These are phyloP conservation scores for Boloria selene DNA, from an alignment of 2,888 invertebrate species.

Conservation along the genomic window DNA sequence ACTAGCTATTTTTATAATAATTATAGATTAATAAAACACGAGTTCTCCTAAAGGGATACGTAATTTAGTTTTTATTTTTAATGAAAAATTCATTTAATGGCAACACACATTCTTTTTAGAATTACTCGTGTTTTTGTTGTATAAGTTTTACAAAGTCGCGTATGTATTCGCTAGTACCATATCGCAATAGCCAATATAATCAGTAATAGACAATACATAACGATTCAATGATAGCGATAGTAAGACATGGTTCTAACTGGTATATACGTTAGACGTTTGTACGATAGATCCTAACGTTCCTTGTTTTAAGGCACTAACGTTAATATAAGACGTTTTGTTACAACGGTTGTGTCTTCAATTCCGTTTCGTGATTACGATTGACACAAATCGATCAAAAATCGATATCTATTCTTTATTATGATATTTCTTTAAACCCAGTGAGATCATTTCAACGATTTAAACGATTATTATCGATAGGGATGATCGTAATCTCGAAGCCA, in stretches of 20 bases:
- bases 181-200: constrained; percentile 7
- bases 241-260: constrained; percentile 19
- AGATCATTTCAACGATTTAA: not conserved
- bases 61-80: not conserved
- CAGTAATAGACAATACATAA: not conserved
- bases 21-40: constrained; percentile 45
- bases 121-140: constrained; percentile 16
- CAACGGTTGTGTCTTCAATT: constrained; percentile 63
- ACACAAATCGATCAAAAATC: constrained; percentile 8
- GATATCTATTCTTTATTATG: not conserved
- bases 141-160: constrained; percentile 13
- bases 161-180: constrained; percentile 21
- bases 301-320: constrained; percentile 71
- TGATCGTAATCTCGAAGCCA: constrained; percentile 47
- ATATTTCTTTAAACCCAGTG: constrained; percentile 18
- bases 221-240: constrained; percentile 4
- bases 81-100: constrained; percentile 4
- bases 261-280: constrained; percentile 59
- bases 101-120: constrained; percentile 31
- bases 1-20: constrained; percentile 59
- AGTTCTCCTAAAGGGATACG: constrained; percentile 32
- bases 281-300: constrained; percentile 64
- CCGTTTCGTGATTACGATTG: constrained; percentile 18
- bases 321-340: constrained; percentile 62
- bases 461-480: constrained; percentile 4